Conservation (phyloP, 2,797 vertebrate species). For the Miichthys miiuy region DNA sequence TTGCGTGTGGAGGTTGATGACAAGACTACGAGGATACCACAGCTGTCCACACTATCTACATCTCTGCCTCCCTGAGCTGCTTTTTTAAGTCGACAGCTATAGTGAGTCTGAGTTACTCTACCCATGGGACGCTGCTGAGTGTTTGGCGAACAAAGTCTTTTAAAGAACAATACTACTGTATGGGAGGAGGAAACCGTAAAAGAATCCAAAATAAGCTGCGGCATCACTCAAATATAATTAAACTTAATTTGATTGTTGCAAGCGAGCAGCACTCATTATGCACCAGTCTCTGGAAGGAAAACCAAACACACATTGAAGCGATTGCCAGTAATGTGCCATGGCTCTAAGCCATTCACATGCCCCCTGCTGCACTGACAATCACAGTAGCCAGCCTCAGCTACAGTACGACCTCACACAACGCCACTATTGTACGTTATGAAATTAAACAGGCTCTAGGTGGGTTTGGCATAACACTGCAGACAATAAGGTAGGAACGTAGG, state of each 20-base stretch:
- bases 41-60: conserved; percentile 22
- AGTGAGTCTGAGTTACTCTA: conserved; percentile 28
- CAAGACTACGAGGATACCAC: conserved; percentile 16
- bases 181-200: conserved; percentile 35
- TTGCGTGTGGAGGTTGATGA: conserved; percentile 11
- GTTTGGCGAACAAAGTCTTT: conserved; percentile 27
- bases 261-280: conserved; percentile 23
- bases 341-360: conserved; percentile 35
- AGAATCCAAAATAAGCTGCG: conserved; percentile 41
- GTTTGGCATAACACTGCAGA: conserved; percentile 74
- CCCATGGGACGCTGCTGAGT: conserved; percentile 40
- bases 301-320: conserved; percentile 47
- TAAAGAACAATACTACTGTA: conserved; percentile 37
- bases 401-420: conserved; percentile 60
- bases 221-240: conserved; percentile 36
- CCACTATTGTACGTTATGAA: conserved; percentile 53
- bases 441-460: conserved; percentile 68
- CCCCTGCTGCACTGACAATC: conserved; percentile 45
- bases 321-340: conserved; percentile 37
- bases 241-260: conserved; percentile 45
- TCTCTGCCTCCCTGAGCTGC: conserved; percentile 3
- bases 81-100: conserved; percentile 18
- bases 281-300: conserved; percentile 32
- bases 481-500: conserved; percentile 69
- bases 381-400: conserved; percentile 36